Evolutionary conservation across 2,797 vertebrate species (phyloP).

Genomic region (Glossophaga mutica): DNA sequence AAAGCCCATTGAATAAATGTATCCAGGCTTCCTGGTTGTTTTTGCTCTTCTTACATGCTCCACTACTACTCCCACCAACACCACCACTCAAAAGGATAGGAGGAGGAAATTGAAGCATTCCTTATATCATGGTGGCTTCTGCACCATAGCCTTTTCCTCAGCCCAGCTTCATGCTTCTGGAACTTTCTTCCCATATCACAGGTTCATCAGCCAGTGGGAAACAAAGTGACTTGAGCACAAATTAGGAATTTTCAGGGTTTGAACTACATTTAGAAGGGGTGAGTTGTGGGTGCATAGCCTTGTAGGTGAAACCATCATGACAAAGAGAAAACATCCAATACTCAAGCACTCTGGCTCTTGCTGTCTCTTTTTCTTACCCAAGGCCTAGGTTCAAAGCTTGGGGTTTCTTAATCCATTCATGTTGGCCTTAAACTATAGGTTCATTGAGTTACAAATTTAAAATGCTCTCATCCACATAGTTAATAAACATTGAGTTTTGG

Average conservation of each 20-base stretch:
- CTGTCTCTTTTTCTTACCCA: neutral
- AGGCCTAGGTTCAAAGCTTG: neutral
- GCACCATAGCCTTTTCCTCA: neutral
- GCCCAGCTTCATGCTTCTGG: neutral
- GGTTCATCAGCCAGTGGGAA: neutral
- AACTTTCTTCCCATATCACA: neutral
- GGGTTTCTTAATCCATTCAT: neutral
- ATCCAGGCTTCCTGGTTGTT: neutral
- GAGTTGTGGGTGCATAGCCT: neutral
- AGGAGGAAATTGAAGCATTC: neutral
- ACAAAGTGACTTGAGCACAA: neutral
- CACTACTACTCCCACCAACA: neutral
- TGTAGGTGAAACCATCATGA: neutral
- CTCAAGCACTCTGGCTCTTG: neutral
- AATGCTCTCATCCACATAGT: neutral
- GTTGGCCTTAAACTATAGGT: neutral
- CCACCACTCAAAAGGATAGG: neutral
- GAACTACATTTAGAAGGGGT: neutral
- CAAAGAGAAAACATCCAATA: neutral
- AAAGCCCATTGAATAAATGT: neutral
- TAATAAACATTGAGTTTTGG: neutral
- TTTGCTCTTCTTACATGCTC: neutral
- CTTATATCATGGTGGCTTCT: neutral
- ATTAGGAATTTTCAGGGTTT: neutral
- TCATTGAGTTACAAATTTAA: neutral